These are phyloP conservation scores for Neodiprion lecontei DNA, from an alignment of 1,140 invertebrate genomes.

Conservation along the genomic window DNA sequence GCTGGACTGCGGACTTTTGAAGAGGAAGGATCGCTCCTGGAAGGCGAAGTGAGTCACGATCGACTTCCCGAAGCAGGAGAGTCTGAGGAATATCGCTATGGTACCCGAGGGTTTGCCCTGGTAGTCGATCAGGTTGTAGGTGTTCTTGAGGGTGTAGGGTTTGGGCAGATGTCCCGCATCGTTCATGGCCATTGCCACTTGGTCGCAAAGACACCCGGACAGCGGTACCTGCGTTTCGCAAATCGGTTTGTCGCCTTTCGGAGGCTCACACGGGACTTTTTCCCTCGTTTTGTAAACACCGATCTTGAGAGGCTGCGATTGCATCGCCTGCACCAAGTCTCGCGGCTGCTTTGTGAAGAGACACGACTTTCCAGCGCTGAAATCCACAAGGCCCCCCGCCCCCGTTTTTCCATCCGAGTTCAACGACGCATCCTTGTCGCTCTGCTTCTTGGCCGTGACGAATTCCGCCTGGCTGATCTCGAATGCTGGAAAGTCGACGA, in stretches of 20 bases:
- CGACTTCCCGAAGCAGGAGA: conserved; percentile 44
- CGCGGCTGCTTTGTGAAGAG: conserved; percentile 37
- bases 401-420: neutral
- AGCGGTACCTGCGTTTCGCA: conserved; percentile 28
- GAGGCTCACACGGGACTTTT: neutral
- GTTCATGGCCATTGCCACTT: conserved; percentile 21
- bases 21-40: conserved; percentile 37
- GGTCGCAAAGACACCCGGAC: conserved; percentile 26
- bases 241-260: conserved; percentile 16
- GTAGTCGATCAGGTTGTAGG: conserved; percentile 35
- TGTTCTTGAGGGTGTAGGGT: conserved; percentile 28
- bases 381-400: conserved; percentile 16
- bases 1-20: conserved; percentile 38
- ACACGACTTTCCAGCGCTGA: conserved; percentile 43
- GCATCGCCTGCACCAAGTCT: conserved; percentile 31
- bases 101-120: conserved; percentile 27
- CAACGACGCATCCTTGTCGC: conserved; percentile 11
- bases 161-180: conserved; percentile 25
- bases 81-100: conserved; percentile 33
- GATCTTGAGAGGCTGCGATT: conserved; percentile 32
- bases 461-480: conserved; percentile 35
- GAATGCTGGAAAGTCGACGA: conserved; percentile 39
- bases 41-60: conserved; percentile 40
- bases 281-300: conserved; percentile 28
- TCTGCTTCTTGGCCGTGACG: conserved; percentile 19